Conservation (phyloP, 2,797 vertebrate species). For the Cuculus canorus region DNA sequence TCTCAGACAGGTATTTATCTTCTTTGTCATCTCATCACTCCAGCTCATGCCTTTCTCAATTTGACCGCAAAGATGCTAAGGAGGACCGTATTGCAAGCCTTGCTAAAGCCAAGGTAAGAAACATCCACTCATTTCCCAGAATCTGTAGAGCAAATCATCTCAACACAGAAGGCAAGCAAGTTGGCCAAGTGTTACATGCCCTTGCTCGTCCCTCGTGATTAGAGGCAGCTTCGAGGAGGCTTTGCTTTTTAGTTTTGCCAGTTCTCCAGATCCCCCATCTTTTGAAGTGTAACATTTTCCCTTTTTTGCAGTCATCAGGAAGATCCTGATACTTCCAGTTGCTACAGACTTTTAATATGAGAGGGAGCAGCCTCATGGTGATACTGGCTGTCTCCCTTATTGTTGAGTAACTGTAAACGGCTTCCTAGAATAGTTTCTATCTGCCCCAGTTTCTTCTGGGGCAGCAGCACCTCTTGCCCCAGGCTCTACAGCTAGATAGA, state of each 20-base stretch:
- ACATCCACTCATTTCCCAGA: rapidly evolving
- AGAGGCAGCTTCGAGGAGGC: not conserved
- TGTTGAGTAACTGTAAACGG: not conserved
- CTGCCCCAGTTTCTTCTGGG: not conserved
- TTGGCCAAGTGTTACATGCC: not conserved
- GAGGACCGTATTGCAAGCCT: not conserved
- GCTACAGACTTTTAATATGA: not conserved
- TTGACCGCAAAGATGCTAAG: not conserved
- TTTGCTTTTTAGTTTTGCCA: not conserved
- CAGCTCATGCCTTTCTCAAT: not conserved
- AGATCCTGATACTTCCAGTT: not conserved
- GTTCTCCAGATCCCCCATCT: not conserved
- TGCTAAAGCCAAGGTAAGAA: not conserved
- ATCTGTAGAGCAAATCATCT: not conserved
- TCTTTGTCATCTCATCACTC: not conserved
- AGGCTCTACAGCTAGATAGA: not conserved
- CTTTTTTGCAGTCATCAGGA: not conserved
- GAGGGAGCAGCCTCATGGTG: not conserved
- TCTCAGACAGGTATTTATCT: not conserved
- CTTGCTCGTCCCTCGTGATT: not conserved
- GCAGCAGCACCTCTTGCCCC: not conserved
- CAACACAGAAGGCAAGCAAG: not conserved
- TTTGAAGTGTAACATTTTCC: not conserved
- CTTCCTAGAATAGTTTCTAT: not conserved
- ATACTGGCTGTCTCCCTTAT: rapidly evolving